Conservation (phyloP, 2,888 invertebrate genomes). For the Epistrophe grossulariae region DNA sequence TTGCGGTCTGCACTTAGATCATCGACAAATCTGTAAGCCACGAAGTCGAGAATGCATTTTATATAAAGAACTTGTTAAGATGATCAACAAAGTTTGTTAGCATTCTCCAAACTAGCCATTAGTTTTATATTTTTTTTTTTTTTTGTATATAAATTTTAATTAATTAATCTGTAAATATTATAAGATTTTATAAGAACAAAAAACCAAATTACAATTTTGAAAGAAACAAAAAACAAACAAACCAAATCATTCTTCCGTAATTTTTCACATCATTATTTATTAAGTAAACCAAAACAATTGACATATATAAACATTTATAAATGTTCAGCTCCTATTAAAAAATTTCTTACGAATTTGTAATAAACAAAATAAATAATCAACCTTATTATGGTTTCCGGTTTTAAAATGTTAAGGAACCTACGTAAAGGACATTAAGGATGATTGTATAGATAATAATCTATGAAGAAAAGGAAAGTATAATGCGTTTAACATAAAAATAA, state of each 20-base stretch:
- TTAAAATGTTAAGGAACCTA: not conserved
- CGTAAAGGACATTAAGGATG: no score
- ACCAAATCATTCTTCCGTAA: conserved; percentile 27
- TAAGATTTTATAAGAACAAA: conserved; percentile 28
- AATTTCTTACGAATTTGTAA: not conserved
- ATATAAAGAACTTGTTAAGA: conserved; percentile 87
- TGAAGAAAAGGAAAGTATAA: no score
- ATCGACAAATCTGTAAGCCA: conserved; percentile 94
- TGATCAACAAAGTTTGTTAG: conserved; percentile 85
- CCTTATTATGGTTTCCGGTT: not conserved
- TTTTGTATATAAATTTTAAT: conserved; percentile 2
- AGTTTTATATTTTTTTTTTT: conserved; percentile 17
- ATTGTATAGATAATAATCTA: no score
- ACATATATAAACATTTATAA: not conserved
- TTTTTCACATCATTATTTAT: conserved; percentile 3
- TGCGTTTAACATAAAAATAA: not conserved
- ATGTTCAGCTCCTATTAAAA: not conserved
- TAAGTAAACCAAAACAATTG: not conserved
- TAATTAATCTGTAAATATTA: conserved; percentile 63
- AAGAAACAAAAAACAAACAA: not conserved
- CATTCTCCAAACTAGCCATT: conserved; percentile 24
- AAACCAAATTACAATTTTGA: conserved; percentile 24
- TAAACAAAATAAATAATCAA: not conserved
- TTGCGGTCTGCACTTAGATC: conserved; percentile 90
- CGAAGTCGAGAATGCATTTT: conserved; percentile 88